These are phyloP conservation scores for Thamnaconus septentrionalis DNA, from an alignment of 2,113 vertebrate species.

Conservation along the genomic window DNA sequence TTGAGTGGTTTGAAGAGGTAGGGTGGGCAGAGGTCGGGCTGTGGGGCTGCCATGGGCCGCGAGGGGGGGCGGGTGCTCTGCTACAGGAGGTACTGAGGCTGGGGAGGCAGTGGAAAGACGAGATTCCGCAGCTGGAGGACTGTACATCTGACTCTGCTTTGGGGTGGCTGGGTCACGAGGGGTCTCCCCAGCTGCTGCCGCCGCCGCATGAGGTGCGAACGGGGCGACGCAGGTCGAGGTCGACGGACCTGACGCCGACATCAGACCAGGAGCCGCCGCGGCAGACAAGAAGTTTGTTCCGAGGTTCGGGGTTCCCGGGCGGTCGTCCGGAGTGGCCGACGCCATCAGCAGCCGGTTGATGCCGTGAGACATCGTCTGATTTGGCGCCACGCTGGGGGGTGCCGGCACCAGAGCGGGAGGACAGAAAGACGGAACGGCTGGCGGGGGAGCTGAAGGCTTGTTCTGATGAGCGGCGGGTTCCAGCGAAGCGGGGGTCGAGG, in stretches of 20 bases:
- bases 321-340: too few relatives aligned
- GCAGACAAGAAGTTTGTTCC: slow-evolving; percentile 24
- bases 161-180: slow-evolving; percentile 20
- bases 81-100: slow-evolving; percentile 29
- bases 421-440: not conserved
- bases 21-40: slow-evolving; percentile 55
- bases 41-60: slow-evolving; percentile 40
- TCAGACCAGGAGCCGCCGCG: slow-evolving; percentile 23
- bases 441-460: slow-evolving; percentile 28
- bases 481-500: too few relatives aligned
- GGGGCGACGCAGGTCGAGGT: not conserved
- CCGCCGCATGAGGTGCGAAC: slow-evolving; percentile 10
- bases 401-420: too few relatives aligned
- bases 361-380: too few relatives aligned
- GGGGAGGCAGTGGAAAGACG: slow-evolving; percentile 26
- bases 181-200: slow-evolving; percentile 3
- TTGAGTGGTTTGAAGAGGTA: slow-evolving; percentile 71
- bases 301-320: too few relatives aligned
- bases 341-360: too few relatives aligned
- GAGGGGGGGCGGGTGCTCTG: slow-evolving; percentile 19
- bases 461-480: slow-evolving; percentile 23
- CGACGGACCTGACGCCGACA: slow-evolving; percentile 19
- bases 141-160: slow-evolving; percentile 31
- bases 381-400: too few relatives aligned
- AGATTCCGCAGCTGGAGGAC: slow-evolving; percentile 34